A percentile compares a stretch with the other conserved stretches of the same genome.
Evolutionary conservation across 2,113 vertebrate genomes (phyloP).

Genomic region (Cheirogaleus medius): DNA sequence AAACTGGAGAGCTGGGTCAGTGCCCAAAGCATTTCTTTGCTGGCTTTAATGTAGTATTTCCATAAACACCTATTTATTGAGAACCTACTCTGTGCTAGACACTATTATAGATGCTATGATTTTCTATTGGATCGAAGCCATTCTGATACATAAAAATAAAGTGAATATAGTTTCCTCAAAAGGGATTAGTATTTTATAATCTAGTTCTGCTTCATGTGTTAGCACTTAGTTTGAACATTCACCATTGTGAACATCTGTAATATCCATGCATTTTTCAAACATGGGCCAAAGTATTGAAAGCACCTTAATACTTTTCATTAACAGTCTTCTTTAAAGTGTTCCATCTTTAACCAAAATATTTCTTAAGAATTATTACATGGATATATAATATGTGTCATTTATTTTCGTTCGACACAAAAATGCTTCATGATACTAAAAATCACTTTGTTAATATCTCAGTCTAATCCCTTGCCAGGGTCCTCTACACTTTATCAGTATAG

Average conservation of each 20-base stretch:
- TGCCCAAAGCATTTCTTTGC: neutral
- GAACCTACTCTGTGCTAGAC: neutral
- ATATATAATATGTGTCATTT: neutral
- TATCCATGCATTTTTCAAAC: neutral
- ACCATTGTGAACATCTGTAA: neutral
- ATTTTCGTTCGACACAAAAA: neutral
- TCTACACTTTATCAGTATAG: neutral
- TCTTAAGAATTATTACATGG: neutral
- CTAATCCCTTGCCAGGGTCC: neutral
- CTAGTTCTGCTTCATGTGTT: neutral
- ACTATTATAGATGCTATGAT: neutral
- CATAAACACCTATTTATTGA: neutral
- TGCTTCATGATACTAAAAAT: neutral
- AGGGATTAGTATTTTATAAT: neutral
- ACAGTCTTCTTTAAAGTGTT: neutral
- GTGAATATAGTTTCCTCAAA: neutral
- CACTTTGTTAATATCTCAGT: neutral
- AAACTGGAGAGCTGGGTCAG: neutral
- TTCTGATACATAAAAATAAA: slow-evolving; percentile 18
- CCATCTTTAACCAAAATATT: neutral
- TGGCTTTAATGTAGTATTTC: neutral
- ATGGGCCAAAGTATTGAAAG: neutral
- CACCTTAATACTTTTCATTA: neutral
- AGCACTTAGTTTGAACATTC: neutral
- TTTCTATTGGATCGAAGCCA: neutral